Evolutionary conservation across 2,888 invertebrate genomes (phyloP), one percentile per base, ranked within the genome.

Genomic region (Heliconius charithonia): DNA sequence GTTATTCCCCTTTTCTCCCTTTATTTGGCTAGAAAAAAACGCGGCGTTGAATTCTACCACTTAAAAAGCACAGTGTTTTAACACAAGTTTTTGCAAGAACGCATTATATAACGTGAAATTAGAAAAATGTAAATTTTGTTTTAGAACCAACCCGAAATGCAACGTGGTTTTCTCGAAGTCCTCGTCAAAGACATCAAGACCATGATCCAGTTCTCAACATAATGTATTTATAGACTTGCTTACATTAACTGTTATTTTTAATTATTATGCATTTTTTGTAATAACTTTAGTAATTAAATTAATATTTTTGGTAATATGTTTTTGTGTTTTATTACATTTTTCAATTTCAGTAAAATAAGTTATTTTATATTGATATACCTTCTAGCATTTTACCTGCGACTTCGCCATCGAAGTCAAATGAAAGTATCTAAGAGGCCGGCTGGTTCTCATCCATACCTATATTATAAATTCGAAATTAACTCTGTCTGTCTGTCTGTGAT

Each of bases 161-260:
- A 97, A 83, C 96, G 96, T 85, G 96, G 96, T 72, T 97, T 97
- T 89, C 95, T 97, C 37, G 97, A 97, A 89, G 96, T 97, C 0
- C 92, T 98, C 13, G 89, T 98, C 75, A 96, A 97, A 83, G 96
- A 98, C 88, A 97, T 98, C 83, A 97, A 98, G 90, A 96, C 96
- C 81, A 95, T 97, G 85, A 96, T 98, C 82, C 98, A 98, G 91
- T 98, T 97, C 93, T 97, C 97, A 66, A 96, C 96, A 13, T 90
- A 86, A 87, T 79, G 22, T 62, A 66, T 75, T 56, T 32, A 63
- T 19, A 22, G 13, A 62, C 51, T 77, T 73, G 25, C 51, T 66
- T 59, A n/a, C n/a, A 72, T 37, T 76, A 75, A 32, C 9, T 77
- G 70, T 71, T 76, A 71, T 75, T 16, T 69, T 41, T 65, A 29